A percentile compares a stretch with the other conserved stretches of the same genome.
Conservation (phyloP, 2,113 vertebrate genomes). For the Megaleporinus macrocephalus region DNA sequence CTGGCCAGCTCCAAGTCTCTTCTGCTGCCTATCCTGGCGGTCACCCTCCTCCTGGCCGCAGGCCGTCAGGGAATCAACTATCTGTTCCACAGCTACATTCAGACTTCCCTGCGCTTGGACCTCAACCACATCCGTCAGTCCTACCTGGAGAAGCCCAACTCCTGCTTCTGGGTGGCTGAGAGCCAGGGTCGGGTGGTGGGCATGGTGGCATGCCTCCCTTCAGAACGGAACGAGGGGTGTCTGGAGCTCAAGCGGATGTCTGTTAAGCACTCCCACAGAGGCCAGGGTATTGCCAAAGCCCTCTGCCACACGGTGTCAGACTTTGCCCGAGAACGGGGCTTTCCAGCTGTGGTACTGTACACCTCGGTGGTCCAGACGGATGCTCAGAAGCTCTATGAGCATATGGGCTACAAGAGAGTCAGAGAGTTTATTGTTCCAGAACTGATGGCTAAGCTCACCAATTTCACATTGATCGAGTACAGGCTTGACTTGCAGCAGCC, state of each 20-base stretch:
- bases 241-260: constrained; percentile 78
- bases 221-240: neutral
- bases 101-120: constrained; percentile 64
- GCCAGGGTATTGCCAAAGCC: constrained; percentile 75
- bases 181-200: constrained; percentile 71
- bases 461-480: constrained; percentile 76
- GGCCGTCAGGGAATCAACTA: constrained; percentile 64
- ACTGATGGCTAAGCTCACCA: constrained; percentile 61
- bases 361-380: constrained; percentile 78
- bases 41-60: constrained; percentile 74
- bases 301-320: constrained; percentile 70
- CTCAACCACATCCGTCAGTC: constrained; percentile 60
- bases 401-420: constrained; percentile 70
- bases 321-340: constrained; percentile 71
- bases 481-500: constrained; percentile 67
- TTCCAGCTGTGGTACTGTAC: constrained; percentile 64
- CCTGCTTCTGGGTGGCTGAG: constrained; percentile 82
- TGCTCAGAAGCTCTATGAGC: constrained; percentile 77
- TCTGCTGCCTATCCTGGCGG: constrained; percentile 71
- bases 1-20: constrained; percentile 74
- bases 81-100: constrained; percentile 71
- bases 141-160: constrained; percentile 67
- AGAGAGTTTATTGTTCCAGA: constrained; percentile 61
- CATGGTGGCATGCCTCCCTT: constrained; percentile 70
- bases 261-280: constrained; percentile 68